phyloP scores from a whole-genome alignment of 2,797 vertebrate genomes.

The Xyrichtys novacula region DNA sequence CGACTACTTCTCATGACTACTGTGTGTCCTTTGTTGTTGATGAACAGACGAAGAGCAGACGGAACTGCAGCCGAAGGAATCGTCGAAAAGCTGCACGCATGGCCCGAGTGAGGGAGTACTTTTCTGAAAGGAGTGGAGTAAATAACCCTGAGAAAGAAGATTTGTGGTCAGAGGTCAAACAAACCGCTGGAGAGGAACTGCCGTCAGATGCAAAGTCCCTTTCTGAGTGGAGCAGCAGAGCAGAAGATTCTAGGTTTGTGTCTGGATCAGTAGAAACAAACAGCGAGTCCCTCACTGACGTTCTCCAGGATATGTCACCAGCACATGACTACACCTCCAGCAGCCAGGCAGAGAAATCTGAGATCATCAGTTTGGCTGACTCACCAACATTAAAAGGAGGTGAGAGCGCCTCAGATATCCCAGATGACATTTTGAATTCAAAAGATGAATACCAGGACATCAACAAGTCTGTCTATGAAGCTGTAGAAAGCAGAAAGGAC shows the following conservation, averaged over 20 bases:
- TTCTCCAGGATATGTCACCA: conserved; percentile 16
- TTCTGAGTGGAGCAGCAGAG: conserved; percentile 25
- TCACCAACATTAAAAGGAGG: conserved; percentile 16
- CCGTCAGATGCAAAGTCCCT: conserved; percentile 8
- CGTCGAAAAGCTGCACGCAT: conserved; percentile 71
- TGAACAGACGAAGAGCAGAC: conserved; percentile 74
- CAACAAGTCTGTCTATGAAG: conserved; percentile 7
- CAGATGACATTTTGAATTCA: conserved; percentile 11
- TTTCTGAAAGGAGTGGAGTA: conserved; percentile 57
- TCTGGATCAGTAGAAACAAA: conserved; percentile 30
- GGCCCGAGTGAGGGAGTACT: conserved; percentile 72
- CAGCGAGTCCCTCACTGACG: conserved; percentile 16
- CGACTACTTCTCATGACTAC: conserved; percentile 5
- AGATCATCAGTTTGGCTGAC: conserved; percentile 28
- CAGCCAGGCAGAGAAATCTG: conserved; percentile 36
- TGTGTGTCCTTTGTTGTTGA: conserved; percentile 51
- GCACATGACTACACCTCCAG: conserved; percentile 14
- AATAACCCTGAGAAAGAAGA: conserved; percentile 28
- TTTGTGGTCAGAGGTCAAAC: conserved; percentile 33
- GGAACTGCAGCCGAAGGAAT: conserved; percentile 62
- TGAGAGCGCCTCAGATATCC: conserved; percentile 24
- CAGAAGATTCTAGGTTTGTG: conserved; percentile 10
- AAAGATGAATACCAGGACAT: conserved; percentile 27
- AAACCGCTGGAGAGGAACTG: conserved; percentile 20
- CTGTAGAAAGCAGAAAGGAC: conserved; percentile 20